phyloP scores from a whole-genome alignment of 2,113 vertebrate species.

The Sphaerodactylus townsendi region DNA sequence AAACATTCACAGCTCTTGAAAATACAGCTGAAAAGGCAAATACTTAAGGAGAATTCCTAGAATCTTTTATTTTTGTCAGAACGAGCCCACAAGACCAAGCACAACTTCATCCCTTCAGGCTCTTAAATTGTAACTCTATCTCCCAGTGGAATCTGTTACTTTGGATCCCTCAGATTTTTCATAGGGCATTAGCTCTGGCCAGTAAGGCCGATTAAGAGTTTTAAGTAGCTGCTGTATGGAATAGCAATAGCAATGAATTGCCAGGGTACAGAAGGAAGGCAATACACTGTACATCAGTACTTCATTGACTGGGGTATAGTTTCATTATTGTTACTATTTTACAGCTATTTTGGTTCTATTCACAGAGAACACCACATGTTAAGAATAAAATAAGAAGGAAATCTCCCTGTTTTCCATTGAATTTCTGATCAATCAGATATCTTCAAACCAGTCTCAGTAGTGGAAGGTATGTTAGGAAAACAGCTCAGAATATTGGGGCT shows the following conservation, averaged over 20 bases:
- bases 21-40: background rate
- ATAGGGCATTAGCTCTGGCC: background rate
- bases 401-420: background rate
- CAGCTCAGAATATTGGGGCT: background rate
- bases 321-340: background rate
- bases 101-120: background rate
- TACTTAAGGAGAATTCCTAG: background rate
- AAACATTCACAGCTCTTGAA: background rate
- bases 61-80: background rate
- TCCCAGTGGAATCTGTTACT: background rate
- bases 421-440: background rate
- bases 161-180: background rate
- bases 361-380: background rate
- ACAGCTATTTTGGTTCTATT: background rate
- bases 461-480: background rate
- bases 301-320: background rate
- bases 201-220: background rate
- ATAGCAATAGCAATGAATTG: background rate
- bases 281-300: background rate
- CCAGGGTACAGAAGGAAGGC: background rate
- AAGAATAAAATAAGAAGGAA: background rate
- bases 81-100: background rate
- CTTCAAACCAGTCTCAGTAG: background rate
- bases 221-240: background rate
- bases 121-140: background rate